Conservation (phyloP, 2,797 vertebrate species). For the Hypotaenidia philippensis region DNA sequence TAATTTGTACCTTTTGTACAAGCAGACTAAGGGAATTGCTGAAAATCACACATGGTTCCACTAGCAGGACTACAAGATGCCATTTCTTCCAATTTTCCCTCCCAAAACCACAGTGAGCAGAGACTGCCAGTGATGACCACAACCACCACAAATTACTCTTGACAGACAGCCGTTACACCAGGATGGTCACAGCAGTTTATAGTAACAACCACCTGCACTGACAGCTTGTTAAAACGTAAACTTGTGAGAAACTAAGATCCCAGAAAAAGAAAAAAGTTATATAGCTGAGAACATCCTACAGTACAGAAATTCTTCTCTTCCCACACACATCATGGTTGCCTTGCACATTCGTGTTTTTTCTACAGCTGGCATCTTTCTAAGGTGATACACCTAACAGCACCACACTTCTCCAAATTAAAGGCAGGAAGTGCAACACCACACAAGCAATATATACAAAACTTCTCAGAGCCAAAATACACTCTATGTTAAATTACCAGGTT, state of each 20-base stretch:
- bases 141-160: neutral
- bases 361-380: neutral
- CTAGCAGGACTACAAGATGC: neutral
- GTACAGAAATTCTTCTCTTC: neutral
- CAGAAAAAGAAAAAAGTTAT: neutral
- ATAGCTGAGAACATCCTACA: fast-evolving
- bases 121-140: neutral
- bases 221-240: neutral
- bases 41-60: neutral
- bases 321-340: neutral
- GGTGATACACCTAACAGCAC: fast-evolving
- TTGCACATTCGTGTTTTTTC: neutral
- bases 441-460: neutral
- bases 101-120: neutral
- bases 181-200: fast-evolving
- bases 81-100: neutral
- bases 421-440: fast-evolving
- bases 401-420: neutral
- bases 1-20: neutral
- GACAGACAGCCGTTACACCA: fast-evolving
- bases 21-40: neutral
- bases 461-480: neutral
- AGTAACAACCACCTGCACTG: neutral
- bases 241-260: too few species aligned
- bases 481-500: neutral